Evolutionary conservation across 2,113 vertebrate genomes (phyloP), one percentile per base, ranked within the genome.

Genomic region (Apeltes quadracus): DNA sequence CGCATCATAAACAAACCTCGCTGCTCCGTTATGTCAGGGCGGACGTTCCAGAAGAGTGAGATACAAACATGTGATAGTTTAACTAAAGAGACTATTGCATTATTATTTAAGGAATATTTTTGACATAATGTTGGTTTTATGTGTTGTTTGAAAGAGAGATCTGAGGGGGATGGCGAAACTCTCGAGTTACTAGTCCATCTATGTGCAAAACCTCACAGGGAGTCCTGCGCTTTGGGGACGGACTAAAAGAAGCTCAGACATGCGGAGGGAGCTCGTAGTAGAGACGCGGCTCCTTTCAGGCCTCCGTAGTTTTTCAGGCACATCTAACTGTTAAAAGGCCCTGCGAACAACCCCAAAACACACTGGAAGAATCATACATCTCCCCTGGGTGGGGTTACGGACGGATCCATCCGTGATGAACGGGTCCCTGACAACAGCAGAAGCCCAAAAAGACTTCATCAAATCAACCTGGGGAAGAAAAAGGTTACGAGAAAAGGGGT

Each of bases 1-100:
- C 27, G 43, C 58, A 62, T 61, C 64, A 81, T 50, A 78, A 79
- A 84, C 72, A 58, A 84, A 51, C 61, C 34, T 62, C 18, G 22
- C 5, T 4, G 43, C 57, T 54, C 54, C 64, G 38, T 64, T 62
- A 65, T 48, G 29, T 51, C 61, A 54, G 57, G 51, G 16, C 16
- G 13, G 48, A 58, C 7, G n/a, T n/a, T n/a, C n/a, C 20, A 64
- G 15, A 14, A 23, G 20, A 29, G 41, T 8, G 20, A 50, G 16
- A 36, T 11, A 8, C 23, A 34, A 51, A 4, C 18, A 66, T 39
- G 1, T 14, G 41, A 73, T 23, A 22, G 54, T 4, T 51, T 0
- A 55, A 75, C 41, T 58, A 29, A 59, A 56, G 55, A 54, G 23
- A 56, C 39, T 29, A 36, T 2, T 1, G 18, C n/a, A 34, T n/a